Evolutionary conservation across 2,113 vertebrate genomes (phyloP).

Genomic region (Saguinus midas): DNA sequence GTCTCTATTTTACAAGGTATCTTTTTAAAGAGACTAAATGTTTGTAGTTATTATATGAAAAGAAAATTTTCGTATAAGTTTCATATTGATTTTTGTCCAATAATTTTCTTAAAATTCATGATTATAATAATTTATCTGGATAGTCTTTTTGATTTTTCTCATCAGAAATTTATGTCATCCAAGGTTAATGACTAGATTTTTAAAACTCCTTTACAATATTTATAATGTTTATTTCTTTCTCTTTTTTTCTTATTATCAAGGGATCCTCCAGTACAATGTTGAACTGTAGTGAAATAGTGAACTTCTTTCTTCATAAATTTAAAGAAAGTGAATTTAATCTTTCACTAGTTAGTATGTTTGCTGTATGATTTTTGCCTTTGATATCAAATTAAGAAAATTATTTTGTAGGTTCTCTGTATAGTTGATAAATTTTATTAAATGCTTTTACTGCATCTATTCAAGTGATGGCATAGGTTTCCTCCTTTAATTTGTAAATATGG

Average conservation of each 20-base stretch:
- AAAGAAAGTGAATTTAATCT: not conserved
- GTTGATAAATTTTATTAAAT: not conserved
- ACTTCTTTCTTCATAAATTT: not conserved
- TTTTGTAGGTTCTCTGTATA: not conserved
- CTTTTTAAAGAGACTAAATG: not conserved
- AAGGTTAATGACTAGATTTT: not conserved
- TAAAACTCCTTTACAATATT: not conserved
- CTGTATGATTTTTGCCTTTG: not conserved
- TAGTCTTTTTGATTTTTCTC: not conserved
- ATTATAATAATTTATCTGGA: not conserved
- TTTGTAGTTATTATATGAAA: not conserved
- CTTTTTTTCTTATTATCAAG: not conserved
- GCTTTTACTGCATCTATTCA: not conserved
- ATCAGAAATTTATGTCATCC: not conserved
- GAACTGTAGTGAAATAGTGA: not conserved
- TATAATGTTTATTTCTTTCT: not conserved
- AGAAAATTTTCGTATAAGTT: not conserved
- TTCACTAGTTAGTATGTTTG: not conserved
- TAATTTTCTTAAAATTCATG: not conserved
- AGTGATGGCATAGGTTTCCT: not conserved
- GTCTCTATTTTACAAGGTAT: not conserved
- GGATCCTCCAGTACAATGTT: not conserved
- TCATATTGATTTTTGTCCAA: not conserved
- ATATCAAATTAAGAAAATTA: not conserved
- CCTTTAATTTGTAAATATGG: not conserved